Evolutionary conservation across 2,888 invertebrate genomes (phyloP), one percentile per base, ranked within the genome.

Genomic region (Amiota minor): DNA sequence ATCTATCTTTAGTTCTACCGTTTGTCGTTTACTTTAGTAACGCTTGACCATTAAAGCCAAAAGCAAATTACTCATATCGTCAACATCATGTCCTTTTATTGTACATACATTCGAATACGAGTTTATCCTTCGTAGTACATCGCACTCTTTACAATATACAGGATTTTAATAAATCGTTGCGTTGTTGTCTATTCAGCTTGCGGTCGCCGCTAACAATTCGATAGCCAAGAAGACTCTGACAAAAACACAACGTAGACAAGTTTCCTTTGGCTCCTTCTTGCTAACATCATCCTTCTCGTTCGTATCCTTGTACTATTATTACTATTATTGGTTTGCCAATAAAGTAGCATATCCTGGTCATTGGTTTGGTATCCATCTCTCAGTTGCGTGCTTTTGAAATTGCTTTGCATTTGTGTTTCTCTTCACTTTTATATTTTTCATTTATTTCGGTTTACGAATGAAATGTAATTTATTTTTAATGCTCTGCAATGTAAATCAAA

Each of bases 21-120:
- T 65, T 79, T 75, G 74, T 78, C 77, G 77, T 75, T 74, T 61
- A 56, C 59, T 68, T 75, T 72, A 64, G 67, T 70, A 49, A 77
- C 77, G 79, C 78, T 79, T 77, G 76, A 80, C 79, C 83, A 84
- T 86, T 88, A 87, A 88, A 81, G 86, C 82, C 86, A 82, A 85
- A 80, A 84, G 84, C 87, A 87, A 88, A 87, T 88, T 88, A 87
- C 87, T 88, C 87, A 88, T 86, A 85, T 85, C 77, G 82, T 86
- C 84, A 84, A 82, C 56, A 46, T 35, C 35, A 35, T 50, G 46
- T 68, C 53, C 67, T 68, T 68, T 35, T 35, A 35, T 35, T 35
- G 35, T 35, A 35, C 35, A 35, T 35, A 6, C 35, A 3, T 23
- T 3, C 3, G 3, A 1, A 35, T 35, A 6, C 35, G 35, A 6